Base-by-base conservation (phyloP, 2,888 invertebrate species). In the Nymphalis c-album region DNA sequence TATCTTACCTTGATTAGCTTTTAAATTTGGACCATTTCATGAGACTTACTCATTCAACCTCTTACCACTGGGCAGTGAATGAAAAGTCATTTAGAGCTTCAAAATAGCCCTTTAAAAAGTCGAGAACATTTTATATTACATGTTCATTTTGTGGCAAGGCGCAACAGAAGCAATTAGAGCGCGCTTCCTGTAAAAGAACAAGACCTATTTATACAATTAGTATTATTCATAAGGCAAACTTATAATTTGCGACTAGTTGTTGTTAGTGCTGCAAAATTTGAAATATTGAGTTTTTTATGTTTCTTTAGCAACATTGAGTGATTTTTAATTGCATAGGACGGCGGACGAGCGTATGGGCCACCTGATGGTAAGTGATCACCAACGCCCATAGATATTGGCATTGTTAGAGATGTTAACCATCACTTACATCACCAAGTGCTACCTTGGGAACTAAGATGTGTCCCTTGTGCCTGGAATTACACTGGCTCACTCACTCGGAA, bases 41-140 rank as follows among this genome's bases (percentile, higher is more conserved):
- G 77, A 76, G 76, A 85, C 87, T 85, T 84, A 87, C 82, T 87
- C 88, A 90, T 90, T 90, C 87, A 86, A 83, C 84, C 88, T 85
- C 86, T 88, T 85, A 84, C 82, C 80, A 81, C 82, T 86, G 87
- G 85, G 82, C 84, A 86, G 81, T 85, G 86, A 90, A 88, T 89
- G 83, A 87, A 89, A 87, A 84, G 85, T 86, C 86, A 84, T 84
- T 86, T 82, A 77, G 81, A 84, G 83, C 80, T 79, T 79, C 81
- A 76, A 84, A 89, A 86, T 87, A 81, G 85, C 82, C 82, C 80
- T 85, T 85, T 78, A 84, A 83, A 86, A 83, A 76, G 80, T 82
- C 79, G 77, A 81, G 81, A 79, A 79, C 78, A 70, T 75, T 73
- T 75, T 72, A 69, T 69, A 69, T 69, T 60, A 67, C 40, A 62